Conservation (phyloP, 1,140 invertebrate species). For the Hormaphis cornu region DNA sequence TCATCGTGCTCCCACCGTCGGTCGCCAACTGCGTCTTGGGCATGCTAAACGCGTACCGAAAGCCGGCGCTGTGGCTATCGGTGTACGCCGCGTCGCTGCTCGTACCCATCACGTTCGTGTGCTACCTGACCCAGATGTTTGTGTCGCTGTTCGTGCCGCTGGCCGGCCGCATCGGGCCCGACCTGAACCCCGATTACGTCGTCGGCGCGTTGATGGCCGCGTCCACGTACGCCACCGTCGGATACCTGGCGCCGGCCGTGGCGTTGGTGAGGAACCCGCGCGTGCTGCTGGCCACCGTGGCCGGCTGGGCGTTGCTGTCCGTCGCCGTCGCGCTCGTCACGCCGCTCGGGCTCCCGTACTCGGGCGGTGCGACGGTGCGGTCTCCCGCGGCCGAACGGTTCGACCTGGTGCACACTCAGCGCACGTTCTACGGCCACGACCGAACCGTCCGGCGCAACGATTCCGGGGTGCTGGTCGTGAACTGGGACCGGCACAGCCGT, state of each 20-base stretch:
- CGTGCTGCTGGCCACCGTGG: neutral
- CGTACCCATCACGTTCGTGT: neutral
- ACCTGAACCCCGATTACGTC: neutral
- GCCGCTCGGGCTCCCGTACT: constrained; percentile 4
- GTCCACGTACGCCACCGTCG: neutral
- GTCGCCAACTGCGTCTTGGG: neutral
- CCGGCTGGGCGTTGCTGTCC: neutral
- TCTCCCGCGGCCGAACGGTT: neutral
- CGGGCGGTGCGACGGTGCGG: neutral
- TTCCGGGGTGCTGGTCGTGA: neutral
- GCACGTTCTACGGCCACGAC: neutral
- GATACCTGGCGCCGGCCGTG: neutral
- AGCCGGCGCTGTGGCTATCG: neutral
- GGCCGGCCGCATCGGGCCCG: neutral
- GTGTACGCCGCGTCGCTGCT: neutral
- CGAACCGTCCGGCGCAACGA: neutral
- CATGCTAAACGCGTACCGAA: neutral
- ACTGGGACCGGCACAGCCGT: neutral
- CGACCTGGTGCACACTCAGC: neutral
- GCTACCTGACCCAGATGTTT: constrained; percentile 11
- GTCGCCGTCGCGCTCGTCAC: neutral
- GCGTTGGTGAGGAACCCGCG: neutral
- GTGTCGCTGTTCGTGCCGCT: neutral
- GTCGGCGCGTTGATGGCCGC: neutral
- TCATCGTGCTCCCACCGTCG: neutral